These are phyloP conservation scores for Drosophila barbarae DNA, from an alignment of 2,888 invertebrate genomes.

Conservation along the genomic window DNA sequence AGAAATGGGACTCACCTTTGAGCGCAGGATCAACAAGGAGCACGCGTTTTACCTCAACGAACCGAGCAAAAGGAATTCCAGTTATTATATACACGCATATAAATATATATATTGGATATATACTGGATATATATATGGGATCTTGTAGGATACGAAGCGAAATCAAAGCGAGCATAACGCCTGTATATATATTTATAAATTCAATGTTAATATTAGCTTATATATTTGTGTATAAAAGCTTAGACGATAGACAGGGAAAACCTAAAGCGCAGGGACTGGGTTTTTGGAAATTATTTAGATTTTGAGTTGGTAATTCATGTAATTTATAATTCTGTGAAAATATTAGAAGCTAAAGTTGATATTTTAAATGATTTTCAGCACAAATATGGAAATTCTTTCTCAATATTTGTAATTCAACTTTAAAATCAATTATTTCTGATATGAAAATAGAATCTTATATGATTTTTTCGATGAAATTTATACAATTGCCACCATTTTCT, in stretches of 20 bases:
- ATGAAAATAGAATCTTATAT: too few relatives aligned
- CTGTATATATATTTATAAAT: slow-evolving; percentile 5
- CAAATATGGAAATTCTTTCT: too few relatives aligned
- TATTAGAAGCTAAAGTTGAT: not conserved
- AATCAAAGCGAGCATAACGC: slow-evolving; percentile 13
- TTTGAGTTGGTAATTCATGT: not conserved
- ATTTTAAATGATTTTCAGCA: not conserved
- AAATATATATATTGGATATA: slow-evolving; percentile 1
- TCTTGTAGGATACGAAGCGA: slow-evolving; percentile 1
- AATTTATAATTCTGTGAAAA: too few relatives aligned
- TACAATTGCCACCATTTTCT: too few relatives aligned
- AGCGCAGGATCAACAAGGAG: slow-evolving; percentile 12
- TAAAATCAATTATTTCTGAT: too few relatives aligned
- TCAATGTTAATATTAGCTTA: slow-evolving; percentile 18
- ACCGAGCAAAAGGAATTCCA: slow-evolving; percentile 12
- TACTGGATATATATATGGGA: not conserved
- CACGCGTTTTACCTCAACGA: slow-evolving; percentile 10
- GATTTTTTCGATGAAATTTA: too few relatives aligned
- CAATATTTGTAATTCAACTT: too few relatives aligned
- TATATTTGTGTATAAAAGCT: not conserved
- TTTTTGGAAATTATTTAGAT: not conserved
- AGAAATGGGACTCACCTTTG: not conserved
- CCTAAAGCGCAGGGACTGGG: not conserved
- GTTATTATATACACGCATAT: not conserved
- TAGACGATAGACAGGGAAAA: slow-evolving; percentile 6